phyloP scores from a whole-genome alignment of 2,113 vertebrate genomes.

The Megaceryle torquata region DNA sequence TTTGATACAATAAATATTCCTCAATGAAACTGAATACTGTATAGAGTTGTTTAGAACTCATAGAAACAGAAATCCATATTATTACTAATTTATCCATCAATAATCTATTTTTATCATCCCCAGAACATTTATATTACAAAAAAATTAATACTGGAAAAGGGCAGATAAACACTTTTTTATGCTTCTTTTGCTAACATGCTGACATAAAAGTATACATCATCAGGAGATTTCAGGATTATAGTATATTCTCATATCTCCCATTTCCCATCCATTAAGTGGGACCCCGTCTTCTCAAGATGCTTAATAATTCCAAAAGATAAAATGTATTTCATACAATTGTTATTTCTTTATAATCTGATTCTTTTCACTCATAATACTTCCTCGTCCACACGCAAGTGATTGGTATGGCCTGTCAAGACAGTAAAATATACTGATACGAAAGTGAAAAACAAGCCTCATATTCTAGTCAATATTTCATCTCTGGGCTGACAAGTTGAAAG shows the following conservation, averaged over 20 bases:
- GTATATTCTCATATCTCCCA: slow-evolving; percentile 46
- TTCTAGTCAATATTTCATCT: slow-evolving; percentile 5
- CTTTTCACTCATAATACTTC: slow-evolving; percentile 21
- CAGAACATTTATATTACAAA: slow-evolving; percentile 85
- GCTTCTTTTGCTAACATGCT: slow-evolving; percentile 76
- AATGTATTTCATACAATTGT: slow-evolving; percentile 17
- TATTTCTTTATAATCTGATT: slow-evolving; percentile 16
- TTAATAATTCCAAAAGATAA: slow-evolving; percentile 38
- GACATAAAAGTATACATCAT: slow-evolving; percentile 64
- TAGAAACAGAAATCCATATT: slow-evolving; percentile 83
- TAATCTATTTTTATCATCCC: slow-evolving; percentile 84
- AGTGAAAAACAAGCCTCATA: neutral
- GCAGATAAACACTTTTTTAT: slow-evolving; percentile 80
- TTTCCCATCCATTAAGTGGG: slow-evolving; percentile 44
- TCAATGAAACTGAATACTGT: slow-evolving; percentile 87
- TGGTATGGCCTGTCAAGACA: slow-evolving; percentile 18
- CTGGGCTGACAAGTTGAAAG: slow-evolving; percentile 3
- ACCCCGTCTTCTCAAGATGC: slow-evolving; percentile 38
- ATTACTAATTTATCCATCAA: slow-evolving; percentile 86
- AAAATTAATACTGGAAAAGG: slow-evolving; percentile 88
- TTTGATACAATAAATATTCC: slow-evolving; percentile 99
- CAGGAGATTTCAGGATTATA: slow-evolving; percentile 56
- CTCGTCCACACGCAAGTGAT: slow-evolving; percentile 37
- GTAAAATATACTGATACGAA: neutral
- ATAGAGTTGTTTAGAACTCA: slow-evolving; percentile 82